Conservation (phyloP, 1,140 invertebrate genomes). For the Euura saliciscinereae region DNA sequence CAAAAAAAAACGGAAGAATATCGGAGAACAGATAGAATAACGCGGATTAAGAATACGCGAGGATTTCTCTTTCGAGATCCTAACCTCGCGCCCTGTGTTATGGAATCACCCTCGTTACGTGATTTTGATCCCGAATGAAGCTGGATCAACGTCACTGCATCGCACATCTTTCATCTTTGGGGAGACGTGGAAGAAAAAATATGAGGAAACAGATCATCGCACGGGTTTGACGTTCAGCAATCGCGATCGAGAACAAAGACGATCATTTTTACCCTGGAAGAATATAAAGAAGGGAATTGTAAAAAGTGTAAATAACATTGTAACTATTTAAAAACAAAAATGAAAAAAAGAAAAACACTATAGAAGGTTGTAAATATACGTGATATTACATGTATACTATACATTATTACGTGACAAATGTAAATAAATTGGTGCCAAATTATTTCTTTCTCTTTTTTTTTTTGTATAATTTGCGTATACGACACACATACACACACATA, state of each 20-base stretch:
- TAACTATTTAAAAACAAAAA: background rate
- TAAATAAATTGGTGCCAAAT: slow-evolving; percentile 5
- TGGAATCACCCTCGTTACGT: background rate
- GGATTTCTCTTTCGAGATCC: background rate
- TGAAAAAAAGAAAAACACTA: no score
- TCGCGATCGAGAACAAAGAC: no score
- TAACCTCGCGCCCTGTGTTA: background rate
- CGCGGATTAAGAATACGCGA: background rate
- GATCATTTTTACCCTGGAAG: no score
- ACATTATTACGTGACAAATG: background rate
- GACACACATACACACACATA: background rate
- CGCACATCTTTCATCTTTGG: background rate
- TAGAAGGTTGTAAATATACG: background rate
- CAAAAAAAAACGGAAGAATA: no score
- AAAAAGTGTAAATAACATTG: background rate
- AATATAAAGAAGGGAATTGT: background rate
- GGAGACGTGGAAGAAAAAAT: background rate
- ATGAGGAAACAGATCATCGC: background rate
- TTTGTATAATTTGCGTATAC: background rate
- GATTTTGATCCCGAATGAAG: background rate
- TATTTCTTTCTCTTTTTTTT: background rate
- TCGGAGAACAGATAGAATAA: background rate
- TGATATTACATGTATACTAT: background rate
- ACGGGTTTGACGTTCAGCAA: no score
- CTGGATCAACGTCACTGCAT: background rate